Conservation (phyloP, 2,113 vertebrate genomes). For the Ciconia maguari region DNA sequence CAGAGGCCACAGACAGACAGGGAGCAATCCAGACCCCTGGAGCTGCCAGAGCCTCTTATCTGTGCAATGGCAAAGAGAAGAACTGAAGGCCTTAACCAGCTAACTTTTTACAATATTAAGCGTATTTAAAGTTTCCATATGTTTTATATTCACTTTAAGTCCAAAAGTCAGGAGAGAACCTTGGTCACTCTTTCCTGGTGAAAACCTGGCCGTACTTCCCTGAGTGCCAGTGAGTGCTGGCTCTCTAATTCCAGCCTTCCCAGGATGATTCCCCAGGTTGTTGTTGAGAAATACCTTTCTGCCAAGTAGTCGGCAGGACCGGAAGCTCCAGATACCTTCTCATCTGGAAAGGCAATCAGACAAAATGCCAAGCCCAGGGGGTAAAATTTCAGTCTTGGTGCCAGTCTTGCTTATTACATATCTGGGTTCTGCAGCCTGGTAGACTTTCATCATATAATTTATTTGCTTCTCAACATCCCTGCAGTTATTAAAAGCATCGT, state of each 20-base stretch:
- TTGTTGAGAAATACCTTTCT: conserved; percentile 42
- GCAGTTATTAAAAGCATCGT: conserved; percentile 49
- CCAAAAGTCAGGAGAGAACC: neutral
- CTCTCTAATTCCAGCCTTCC: neutral
- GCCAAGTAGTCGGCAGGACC: conserved; percentile 10
- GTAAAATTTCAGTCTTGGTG: conserved; percentile 51
- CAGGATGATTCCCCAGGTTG: neutral
- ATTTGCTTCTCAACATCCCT: conserved; percentile 64
- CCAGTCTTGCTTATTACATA: conserved; percentile 55
- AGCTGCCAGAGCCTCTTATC: neutral
- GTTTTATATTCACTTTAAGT: neutral
- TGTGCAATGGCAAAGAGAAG: neutral
- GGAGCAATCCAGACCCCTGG: neutral
- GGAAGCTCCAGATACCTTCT: conserved; percentile 49
- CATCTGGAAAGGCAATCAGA: conserved; percentile 46
- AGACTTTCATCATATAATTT: conserved; percentile 59
- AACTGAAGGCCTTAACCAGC: neutral
- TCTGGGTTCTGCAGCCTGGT: conserved; percentile 46
- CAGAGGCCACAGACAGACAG: neutral
- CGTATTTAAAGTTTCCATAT: neutral
- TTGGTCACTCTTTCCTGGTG: neutral
- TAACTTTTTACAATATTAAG: neutral
- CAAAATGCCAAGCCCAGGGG: conserved; percentile 42
- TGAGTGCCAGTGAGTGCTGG: neutral
- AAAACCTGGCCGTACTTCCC: neutral